phyloP scores from a whole-genome alignment of 2,113 vertebrate genomes.

The Pogonocichla stellata region DNA sequence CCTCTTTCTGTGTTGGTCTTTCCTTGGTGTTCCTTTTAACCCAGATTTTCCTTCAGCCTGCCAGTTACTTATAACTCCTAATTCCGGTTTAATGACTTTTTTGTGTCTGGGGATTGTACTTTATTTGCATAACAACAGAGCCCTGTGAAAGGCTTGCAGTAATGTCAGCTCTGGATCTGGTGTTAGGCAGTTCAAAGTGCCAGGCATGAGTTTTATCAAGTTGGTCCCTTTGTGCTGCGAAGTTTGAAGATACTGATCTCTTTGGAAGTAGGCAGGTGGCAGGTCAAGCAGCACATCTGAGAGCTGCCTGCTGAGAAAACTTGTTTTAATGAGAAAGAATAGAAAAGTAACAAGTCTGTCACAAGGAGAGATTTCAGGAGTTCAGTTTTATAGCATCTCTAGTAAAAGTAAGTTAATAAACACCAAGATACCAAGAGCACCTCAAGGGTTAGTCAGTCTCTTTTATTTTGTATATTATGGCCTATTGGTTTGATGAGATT shows the following conservation, averaged over 20 bases:
- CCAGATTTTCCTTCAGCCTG: neutral
- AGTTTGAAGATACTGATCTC: neutral
- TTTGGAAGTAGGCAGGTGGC: neutral
- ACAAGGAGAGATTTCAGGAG: neutral
- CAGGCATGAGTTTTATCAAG: neutral
- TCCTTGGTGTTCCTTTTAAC: neutral
- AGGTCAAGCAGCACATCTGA: neutral
- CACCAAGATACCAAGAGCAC: neutral
- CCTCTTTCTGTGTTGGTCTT: neutral
- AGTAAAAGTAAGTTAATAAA: neutral
- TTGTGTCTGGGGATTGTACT: neutral
- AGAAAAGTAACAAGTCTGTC: neutral
- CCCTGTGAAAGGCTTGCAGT: neutral
- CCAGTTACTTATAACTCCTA: neutral
- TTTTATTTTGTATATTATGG: neutral
- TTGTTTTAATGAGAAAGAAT: neutral
- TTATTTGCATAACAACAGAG: conserved; percentile 37
- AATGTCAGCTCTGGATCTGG: neutral
- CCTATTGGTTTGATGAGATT: neutral
- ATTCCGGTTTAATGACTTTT: conserved; percentile 38
- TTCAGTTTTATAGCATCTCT: neutral
- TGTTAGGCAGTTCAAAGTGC: neutral
- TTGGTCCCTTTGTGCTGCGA: neutral
- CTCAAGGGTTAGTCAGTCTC: neutral
- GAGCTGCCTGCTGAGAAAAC: neutral